phyloP scores from a whole-genome alignment of 2,113 vertebrate species.

The Columba janthina region DNA sequence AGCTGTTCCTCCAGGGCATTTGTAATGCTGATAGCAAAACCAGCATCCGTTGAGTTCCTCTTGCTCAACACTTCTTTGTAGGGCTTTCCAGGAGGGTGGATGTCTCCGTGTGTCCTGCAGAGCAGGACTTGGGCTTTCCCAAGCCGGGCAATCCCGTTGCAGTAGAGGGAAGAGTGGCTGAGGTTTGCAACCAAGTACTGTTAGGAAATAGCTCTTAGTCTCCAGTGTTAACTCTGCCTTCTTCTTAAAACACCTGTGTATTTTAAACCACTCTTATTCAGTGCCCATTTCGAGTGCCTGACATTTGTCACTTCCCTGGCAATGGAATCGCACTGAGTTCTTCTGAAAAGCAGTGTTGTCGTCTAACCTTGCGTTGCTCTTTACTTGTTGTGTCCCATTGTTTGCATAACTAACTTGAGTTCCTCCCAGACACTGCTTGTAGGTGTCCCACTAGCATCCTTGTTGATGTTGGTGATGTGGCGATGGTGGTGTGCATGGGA shows the following conservation, averaged over 20 bases:
- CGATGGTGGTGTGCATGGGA: background rate
- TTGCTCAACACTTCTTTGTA: fast-evolving
- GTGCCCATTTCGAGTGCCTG: background rate
- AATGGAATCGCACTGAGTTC: background rate
- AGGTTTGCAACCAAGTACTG: background rate
- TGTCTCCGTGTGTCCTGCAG: fast-evolving
- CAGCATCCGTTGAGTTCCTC: fast-evolving
- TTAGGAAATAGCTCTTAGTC: background rate
- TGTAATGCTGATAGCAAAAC: fast-evolving
- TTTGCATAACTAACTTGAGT: background rate
- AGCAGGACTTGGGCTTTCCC: fast-evolving
- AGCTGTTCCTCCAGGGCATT: background rate
- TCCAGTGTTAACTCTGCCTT: background rate
- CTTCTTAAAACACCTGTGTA: background rate
- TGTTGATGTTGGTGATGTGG: background rate
- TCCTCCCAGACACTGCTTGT: background rate
- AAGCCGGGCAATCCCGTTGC: fast-evolving
- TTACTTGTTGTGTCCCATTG: background rate
- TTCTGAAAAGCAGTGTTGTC: background rate
- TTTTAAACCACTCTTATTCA: background rate
- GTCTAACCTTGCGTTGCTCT: background rate
- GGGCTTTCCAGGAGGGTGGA: background rate
- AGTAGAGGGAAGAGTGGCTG: background rate
- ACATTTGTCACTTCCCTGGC: background rate
- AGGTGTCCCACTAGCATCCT: background rate